Percentiles rank a stretch among this genome's conserved stretches.
Evolutionary conservation across 2,797 vertebrate species (phyloP).

Genomic region (Gastrophryne carolinensis): DNA sequence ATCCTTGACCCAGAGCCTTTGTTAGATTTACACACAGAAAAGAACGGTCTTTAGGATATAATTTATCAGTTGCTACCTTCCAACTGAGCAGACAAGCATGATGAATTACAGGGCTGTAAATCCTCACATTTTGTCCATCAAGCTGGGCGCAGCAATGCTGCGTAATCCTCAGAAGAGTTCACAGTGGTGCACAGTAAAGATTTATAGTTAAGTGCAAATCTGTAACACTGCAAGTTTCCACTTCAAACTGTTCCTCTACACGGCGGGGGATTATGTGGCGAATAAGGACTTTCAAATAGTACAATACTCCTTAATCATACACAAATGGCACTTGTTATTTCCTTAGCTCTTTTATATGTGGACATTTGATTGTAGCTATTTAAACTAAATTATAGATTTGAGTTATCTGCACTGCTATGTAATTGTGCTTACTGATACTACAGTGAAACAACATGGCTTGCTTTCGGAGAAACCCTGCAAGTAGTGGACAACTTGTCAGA

Average conservation of each 20-base stretch:
- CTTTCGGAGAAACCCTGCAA: too few species aligned
- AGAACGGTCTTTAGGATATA: not conserved
- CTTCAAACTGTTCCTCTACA: not conserved
- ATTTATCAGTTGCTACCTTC: not conserved
- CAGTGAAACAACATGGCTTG: too few species aligned
- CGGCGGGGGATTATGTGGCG: not conserved
- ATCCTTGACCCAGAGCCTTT: constrained; percentile 1
- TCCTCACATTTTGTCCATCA: constrained; percentile 7
- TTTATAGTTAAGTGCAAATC: not conserved
- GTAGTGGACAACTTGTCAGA: too few species aligned
- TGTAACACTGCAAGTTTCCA: not conserved
- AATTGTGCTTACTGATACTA: too few species aligned
- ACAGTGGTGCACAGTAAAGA: not conserved
- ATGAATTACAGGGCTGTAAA: constrained; percentile 3
- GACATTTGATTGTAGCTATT: too few species aligned
- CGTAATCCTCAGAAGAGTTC: constrained; percentile 10
- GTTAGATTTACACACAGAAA: constrained; percentile 8
- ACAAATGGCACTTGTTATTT: not conserved
- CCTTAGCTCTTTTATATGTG: too few species aligned
- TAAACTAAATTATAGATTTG: too few species aligned
- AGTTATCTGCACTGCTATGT: too few species aligned
- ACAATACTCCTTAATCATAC: not conserved
- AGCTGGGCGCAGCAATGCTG: not conserved
- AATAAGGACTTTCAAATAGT: not conserved
- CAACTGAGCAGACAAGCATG: not conserved